These are phyloP conservation scores for Lepisosteus oculatus DNA, from an alignment of 2,113 vertebrate species.

Conservation along the genomic window DNA sequence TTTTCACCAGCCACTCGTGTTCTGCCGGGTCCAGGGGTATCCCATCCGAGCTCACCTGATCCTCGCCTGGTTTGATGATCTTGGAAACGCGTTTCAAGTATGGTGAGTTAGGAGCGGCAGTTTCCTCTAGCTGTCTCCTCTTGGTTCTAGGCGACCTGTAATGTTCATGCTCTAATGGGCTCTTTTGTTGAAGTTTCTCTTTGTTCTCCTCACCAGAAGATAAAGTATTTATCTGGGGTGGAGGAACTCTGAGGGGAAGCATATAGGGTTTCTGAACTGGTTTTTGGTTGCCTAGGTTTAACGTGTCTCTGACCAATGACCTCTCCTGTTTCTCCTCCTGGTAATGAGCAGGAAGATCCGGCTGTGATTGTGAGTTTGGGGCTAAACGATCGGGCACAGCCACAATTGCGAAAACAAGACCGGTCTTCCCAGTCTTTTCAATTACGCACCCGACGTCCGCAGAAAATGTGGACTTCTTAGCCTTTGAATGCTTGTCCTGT, in stretches of 20 bases:
- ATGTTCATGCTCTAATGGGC: background rate
- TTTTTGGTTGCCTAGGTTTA: background rate
- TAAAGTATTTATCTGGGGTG: constrained; percentile 14
- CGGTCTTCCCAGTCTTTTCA: constrained; percentile 19
- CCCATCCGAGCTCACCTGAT: constrained; percentile 39
- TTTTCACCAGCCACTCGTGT: constrained; percentile 82
- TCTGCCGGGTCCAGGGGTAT: constrained; percentile 74
- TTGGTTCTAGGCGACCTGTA: constrained; percentile 32
- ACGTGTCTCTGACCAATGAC: too few species aligned
- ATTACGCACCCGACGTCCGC: constrained; percentile 29
- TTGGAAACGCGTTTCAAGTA: constrained; percentile 42
- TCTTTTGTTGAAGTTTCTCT: constrained; percentile 17
- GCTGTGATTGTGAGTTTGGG: background rate
- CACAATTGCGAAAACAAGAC: constrained; percentile 47
- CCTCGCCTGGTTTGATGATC: constrained; percentile 54
- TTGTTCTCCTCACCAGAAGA: constrained; percentile 22
- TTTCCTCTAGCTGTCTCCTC: constrained; percentile 37
- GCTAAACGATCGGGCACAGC: background rate
- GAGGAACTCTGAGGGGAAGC: constrained; percentile 69
- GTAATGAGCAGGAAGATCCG: background rate
- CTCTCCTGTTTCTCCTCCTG: too few species aligned
- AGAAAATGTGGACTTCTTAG: constrained; percentile 45
- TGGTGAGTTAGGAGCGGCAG: constrained; percentile 37
- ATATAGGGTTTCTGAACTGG: constrained; percentile 63
- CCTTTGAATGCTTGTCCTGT: constrained; percentile 31